A percentile compares a stretch with the other conserved stretches of the same genome.
Conservation (phyloP, 2,888 invertebrate species). For the Arge pagana region DNA sequence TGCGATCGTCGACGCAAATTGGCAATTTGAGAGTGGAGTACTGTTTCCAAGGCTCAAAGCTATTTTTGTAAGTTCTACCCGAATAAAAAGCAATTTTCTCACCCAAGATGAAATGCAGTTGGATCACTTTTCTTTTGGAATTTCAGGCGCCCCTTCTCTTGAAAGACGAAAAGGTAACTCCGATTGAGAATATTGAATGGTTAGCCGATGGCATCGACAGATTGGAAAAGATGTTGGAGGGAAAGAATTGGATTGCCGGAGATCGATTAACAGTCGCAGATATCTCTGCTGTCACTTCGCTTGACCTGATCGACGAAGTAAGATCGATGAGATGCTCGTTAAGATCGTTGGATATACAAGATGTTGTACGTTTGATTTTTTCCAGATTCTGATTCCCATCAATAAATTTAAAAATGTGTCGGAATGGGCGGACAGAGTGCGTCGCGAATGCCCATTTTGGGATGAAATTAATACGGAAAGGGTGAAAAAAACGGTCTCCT, state of each 20-base stretch:
- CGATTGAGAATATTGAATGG: neutral
- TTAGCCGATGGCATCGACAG: neutral
- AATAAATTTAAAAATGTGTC: conserved; percentile 1
- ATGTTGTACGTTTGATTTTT: too few species aligned
- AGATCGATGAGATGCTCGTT: too few species aligned
- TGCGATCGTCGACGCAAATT: neutral
- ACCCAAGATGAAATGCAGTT: too few species aligned
- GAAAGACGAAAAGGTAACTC: neutral
- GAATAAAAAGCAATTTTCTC: neutral
- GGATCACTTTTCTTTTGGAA: neutral
- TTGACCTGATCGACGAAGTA: conserved; percentile 9
- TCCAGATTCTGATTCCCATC: conserved; percentile 6
- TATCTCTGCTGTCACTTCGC: neutral
- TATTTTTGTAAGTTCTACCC: neutral
- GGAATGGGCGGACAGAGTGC: conserved; percentile 3
- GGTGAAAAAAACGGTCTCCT: neutral
- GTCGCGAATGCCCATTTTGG: neutral
- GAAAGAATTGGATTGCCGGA: conserved; percentile 6
- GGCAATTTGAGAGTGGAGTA: neutral
- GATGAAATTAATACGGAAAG: conserved; percentile 1
- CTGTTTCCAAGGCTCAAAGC: neutral
- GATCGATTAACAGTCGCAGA: conserved; percentile 6
- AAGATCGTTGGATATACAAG: too few species aligned
- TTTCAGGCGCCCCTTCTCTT: neutral
- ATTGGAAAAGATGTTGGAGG: neutral